Conservation (phyloP, 2,797 vertebrate species). For the Loriculus beryllinus region DNA sequence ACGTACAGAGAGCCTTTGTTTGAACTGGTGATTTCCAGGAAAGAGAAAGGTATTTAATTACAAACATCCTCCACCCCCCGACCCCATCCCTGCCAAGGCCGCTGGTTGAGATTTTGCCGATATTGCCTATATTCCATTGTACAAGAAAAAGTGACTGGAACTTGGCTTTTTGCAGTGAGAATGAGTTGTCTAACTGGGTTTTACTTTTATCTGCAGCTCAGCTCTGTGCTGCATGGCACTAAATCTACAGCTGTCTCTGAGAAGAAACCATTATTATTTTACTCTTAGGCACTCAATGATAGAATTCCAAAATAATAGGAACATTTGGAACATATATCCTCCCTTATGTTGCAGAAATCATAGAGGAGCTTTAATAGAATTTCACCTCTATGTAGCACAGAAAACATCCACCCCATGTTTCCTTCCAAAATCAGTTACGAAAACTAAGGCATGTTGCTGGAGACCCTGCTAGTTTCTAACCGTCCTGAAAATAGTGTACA, state of each 20-base stretch:
- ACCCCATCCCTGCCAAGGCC: neutral
- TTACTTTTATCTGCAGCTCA: neutral
- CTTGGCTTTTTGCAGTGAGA: neutral
- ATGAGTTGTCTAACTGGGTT: neutral
- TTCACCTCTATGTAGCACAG: neutral
- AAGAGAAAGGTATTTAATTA: neutral
- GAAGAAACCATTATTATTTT: neutral
- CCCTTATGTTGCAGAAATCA: neutral
- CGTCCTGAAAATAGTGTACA: rapidly evolving
- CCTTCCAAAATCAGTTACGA: neutral
- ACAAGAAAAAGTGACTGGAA: neutral
- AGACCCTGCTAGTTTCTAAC: neutral
- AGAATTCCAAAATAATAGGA: neutral
- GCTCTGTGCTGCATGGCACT: neutral
- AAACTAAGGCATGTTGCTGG: rapidly evolving
- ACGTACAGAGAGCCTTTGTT: neutral
- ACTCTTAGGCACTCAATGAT: neutral
- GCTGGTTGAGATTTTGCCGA: neutral
- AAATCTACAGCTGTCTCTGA: neutral
- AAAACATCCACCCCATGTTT: neutral
- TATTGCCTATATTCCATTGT: neutral
- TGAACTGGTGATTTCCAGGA: neutral
- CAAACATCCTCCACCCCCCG: neutral
- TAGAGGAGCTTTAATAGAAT: neutral
- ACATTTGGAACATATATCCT: neutral